Base-by-base conservation (phyloP, 2,113 vertebrate genomes). In the Myotis brandtii region DNA sequence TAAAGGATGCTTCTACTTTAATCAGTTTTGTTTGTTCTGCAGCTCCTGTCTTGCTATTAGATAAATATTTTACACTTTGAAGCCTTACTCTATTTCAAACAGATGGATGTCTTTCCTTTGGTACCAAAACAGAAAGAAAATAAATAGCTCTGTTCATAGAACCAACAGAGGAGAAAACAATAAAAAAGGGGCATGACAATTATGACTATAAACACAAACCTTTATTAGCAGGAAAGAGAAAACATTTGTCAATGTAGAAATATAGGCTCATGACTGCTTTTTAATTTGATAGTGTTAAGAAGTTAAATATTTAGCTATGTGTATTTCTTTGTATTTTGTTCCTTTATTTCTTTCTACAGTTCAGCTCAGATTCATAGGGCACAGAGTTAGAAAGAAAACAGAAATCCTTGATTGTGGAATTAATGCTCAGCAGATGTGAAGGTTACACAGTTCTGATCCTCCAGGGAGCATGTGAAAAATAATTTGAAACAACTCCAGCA, bases 401-500 rank as follows among this genome's bases (percentile, higher is more conserved):
- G 50, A 69, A 94, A 83, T 88, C 17, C 7, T 0, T 81, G 76
- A 93, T 90, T 89, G 48, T 87, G 79, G 43, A 89, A 66, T 95
- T 93, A 86, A 94, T 94, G 50, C 13, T 67, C 56, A 89, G 54
- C 95, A 95, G 95, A 97, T 89, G 79, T 73, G 56, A 40, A 93
- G 59, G 83, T 81, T 80, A 75, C 37, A 46, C n/a, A 76, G 25
- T 90, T 93, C 52, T 94, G 40, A 77, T 89, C 40, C 94, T 91
- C 50, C 32, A 89, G 34, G 46, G 14, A 66, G 5, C 83, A 14
- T 70, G 21, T 46, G 43, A 43, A 54, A 91, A 91, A 80, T 34
- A 93, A 96, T 93, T 67, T 87, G 69, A 96, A 96, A 89, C 10
- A 67, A 76, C 11, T 66, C 40, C 54, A 54, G 37, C 3, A 91